These are phyloP conservation scores for Xylota segnis DNA, from an alignment of 2,888 invertebrate species.

Conservation along the genomic window DNA sequence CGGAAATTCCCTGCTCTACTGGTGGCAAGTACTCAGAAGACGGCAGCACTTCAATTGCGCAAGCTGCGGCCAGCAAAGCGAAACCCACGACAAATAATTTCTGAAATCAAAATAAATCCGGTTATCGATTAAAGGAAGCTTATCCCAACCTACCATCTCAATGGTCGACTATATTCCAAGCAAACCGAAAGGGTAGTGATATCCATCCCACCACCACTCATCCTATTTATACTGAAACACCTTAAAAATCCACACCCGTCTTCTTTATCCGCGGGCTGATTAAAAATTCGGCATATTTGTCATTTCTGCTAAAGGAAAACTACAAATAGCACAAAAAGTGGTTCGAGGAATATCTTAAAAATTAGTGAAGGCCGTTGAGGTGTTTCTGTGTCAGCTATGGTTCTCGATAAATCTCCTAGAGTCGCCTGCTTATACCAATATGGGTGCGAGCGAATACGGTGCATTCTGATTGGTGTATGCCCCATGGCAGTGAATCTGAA, in stretches of 20 bases:
- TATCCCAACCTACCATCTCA: slow-evolving; percentile 50
- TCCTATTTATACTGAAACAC: slow-evolving; percentile 64
- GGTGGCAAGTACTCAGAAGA: slow-evolving; percentile 76
- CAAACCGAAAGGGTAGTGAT: slow-evolving; percentile 57
- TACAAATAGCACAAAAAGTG: slow-evolving; percentile 48
- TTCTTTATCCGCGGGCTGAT: slow-evolving; percentile 21
- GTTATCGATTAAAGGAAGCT: background rate
- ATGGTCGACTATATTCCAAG: slow-evolving; percentile 59
- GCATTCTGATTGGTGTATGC: slow-evolving; percentile 33
- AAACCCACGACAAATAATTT: slow-evolving; percentile 58
- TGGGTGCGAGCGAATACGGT: background rate
- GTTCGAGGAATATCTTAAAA: slow-evolving; percentile 37
- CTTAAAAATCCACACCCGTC: background rate
- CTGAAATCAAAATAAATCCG: slow-evolving; percentile 28
- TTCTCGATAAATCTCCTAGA: slow-evolving; percentile 11
- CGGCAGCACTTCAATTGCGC: slow-evolving; percentile 39
- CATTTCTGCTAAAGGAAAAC: slow-evolving; percentile 13
- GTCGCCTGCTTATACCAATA: background rate
- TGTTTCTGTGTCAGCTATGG: slow-evolving; percentile 10
- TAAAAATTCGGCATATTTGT: slow-evolving; percentile 50
- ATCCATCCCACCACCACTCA: slow-evolving; percentile 23
- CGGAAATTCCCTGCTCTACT: slow-evolving; percentile 52
- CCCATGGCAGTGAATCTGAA: background rate
- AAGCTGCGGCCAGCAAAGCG: slow-evolving; percentile 40
- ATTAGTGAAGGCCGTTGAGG: slow-evolving; percentile 41